These are phyloP conservation scores for Lasioglossum albipes DNA, from an alignment of 1,140 invertebrate species.

Conservation along the genomic window DNA sequence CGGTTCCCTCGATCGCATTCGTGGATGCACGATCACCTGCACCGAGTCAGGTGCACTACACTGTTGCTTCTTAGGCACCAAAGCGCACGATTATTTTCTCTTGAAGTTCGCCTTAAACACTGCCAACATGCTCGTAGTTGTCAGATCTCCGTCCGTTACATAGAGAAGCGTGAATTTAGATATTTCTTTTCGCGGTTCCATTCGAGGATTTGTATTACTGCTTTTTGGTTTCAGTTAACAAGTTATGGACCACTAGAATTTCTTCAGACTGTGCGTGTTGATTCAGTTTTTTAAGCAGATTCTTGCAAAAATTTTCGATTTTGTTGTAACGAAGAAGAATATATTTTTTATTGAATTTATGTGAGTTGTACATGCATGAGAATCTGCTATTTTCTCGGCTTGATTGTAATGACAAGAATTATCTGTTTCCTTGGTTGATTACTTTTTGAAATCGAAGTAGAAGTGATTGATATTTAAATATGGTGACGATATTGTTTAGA, in stretches of 20 bases:
- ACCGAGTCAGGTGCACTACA: background rate
- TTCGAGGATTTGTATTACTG: background rate
- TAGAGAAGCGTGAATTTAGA: background rate
- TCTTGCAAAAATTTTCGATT: no score
- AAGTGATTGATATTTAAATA: no score
- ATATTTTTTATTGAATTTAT: no score
- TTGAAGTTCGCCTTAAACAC: background rate
- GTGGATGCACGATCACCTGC: background rate
- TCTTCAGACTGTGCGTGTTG: background rate
- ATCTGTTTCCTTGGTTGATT: no score
- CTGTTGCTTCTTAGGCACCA: background rate
- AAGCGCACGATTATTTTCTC: background rate
- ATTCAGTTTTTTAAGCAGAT: no score
- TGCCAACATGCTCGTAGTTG: background rate
- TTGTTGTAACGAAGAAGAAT: no score
- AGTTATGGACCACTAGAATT: background rate
- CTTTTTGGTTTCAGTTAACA: background rate
- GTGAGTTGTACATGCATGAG: no score
- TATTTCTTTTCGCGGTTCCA: background rate
- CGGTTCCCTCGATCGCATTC: background rate
- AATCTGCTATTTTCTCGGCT: no score
- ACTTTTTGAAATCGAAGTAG: no score
- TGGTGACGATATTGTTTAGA: no score
- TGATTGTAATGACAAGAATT: no score
- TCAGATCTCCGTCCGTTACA: background rate